phyloP scores from a whole-genome alignment of 2,113 vertebrate genomes.

The Chaenogobius annularis region DNA sequence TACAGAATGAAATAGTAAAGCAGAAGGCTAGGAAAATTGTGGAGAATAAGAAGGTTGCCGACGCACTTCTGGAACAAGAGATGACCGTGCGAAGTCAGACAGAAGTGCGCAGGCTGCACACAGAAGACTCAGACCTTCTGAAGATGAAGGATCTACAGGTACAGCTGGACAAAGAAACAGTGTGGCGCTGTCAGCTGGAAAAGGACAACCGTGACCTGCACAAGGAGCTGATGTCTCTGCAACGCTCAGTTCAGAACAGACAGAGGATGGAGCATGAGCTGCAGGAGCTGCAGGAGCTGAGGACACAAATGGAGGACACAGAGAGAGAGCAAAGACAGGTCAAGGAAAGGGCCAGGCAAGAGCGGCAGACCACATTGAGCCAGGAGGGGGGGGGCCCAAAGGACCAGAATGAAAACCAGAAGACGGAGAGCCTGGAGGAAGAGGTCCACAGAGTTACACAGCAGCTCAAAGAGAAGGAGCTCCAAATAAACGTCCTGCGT shows the following conservation, averaged over 20 bases:
- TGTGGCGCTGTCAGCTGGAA: conserved; percentile 74
- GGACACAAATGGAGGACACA: conserved; percentile 71
- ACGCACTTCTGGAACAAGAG: conserved; percentile 85
- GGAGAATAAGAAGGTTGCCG: conserved; percentile 80
- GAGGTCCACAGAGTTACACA: conserved; percentile 83
- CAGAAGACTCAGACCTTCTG: conserved; percentile 56
- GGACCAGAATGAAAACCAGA: too few relatives aligned
- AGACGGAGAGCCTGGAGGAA: conserved; percentile 78
- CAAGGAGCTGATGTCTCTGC: conserved; percentile 79
- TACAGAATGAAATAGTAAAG: conserved; percentile 83
- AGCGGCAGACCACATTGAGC: conserved; percentile 84
- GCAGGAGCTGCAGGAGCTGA: conserved; percentile 60
- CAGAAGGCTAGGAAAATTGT: conserved; percentile 82
- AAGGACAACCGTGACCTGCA: conserved; percentile 76
- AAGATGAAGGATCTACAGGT: too few relatives aligned
- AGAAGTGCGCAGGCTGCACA: conserved; percentile 84
- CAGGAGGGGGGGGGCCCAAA: conserved; percentile 59
- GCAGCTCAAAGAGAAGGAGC: conserved; percentile 81
- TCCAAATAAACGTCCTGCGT: conserved; percentile 80
- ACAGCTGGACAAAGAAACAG: conserved; percentile 75
- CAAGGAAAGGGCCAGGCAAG: conserved; percentile 82
- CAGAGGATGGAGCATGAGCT: conserved; percentile 72
- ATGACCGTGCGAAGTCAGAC: conserved; percentile 82
- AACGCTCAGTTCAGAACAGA: conserved; percentile 70
- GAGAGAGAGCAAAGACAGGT: conserved; percentile 72